Evolutionary conservation across 1,140 invertebrate species (phyloP).

Genomic region (Calycopis cecrops): DNA sequence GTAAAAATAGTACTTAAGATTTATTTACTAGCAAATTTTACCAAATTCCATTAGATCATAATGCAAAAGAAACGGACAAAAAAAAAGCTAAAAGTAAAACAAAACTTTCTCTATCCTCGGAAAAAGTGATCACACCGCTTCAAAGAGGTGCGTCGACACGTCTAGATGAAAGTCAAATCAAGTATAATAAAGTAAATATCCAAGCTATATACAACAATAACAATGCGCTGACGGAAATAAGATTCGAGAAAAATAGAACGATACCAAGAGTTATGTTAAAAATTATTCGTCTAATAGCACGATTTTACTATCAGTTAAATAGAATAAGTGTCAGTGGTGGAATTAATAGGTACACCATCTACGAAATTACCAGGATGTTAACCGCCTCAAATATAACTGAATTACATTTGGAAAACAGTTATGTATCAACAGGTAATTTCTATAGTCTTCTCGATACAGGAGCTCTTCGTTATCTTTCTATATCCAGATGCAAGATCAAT

Average conservation of each 20-base stretch:
- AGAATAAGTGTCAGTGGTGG: constrained; percentile 38
- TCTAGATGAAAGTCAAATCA: too few species aligned
- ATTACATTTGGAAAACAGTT: constrained; percentile 39
- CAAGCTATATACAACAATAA: constrained; percentile 30
- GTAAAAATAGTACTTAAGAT: too few species aligned
- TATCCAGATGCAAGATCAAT: constrained; percentile 44
- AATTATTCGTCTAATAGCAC: constrained; percentile 35
- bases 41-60: too few species aligned
- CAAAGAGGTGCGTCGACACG: too few species aligned
- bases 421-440: constrained; percentile 41
- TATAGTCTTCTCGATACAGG: constrained; percentile 34
- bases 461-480: constrained; percentile 36
- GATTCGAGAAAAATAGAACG: constrained; percentile 34
- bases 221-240: constrained; percentile 36
- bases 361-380: constrained; percentile 42
- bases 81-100: too few species aligned
- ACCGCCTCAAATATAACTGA: constrained; percentile 38
- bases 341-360: constrained; percentile 28
- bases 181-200: constrained; percentile 22
- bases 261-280: constrained; percentile 39
- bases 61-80: too few species aligned
- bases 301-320: constrained; percentile 32
- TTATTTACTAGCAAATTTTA: too few species aligned
- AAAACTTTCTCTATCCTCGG: too few species aligned
- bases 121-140: too few species aligned